A percentile compares a stretch with the other conserved stretches of the same genome.
Evolutionary conservation across 2,113 vertebrate genomes (phyloP).

Genomic region (Aviceda subcristata): DNA sequence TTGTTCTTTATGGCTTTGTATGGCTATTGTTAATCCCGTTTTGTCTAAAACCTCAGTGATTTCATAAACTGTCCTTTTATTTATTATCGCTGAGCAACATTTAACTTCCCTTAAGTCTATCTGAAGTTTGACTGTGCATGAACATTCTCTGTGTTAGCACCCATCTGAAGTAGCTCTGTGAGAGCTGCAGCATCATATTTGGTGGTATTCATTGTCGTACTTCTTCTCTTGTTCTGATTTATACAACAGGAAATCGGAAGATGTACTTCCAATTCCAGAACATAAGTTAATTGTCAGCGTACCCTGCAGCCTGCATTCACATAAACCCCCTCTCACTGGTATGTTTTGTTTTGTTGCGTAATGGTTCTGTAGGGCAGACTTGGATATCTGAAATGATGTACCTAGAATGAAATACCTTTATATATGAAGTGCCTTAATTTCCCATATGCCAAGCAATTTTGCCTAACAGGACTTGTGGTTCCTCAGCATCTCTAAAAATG

Average conservation of each 20-base stretch:
- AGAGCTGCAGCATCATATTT: not conserved
- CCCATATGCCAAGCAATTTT: not conserved
- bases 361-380: not conserved
- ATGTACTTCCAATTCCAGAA: slow-evolving; percentile 73
- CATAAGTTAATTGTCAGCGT: slow-evolving; percentile 87
- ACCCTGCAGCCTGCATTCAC: slow-evolving; percentile 91
- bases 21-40: not conserved
- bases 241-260: slow-evolving; percentile 61
- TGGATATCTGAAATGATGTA: not conserved
- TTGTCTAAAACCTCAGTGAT: not conserved
- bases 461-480: not conserved
- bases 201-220: not conserved
- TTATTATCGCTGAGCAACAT: not conserved
- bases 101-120: not conserved
- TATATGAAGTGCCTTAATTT: not conserved
- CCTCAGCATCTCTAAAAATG: not conserved
- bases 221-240: not conserved
- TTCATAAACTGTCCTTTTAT: not conserved
- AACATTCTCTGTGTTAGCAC: not conserved
- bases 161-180: not conserved
- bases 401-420: not conserved
- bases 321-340: slow-evolving; percentile 92
- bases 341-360: not conserved
- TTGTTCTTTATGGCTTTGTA: not conserved
- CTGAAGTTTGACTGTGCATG: not conserved